Conservation (phyloP, 2,888 invertebrate species). For the Dugesia japonica region DNA sequence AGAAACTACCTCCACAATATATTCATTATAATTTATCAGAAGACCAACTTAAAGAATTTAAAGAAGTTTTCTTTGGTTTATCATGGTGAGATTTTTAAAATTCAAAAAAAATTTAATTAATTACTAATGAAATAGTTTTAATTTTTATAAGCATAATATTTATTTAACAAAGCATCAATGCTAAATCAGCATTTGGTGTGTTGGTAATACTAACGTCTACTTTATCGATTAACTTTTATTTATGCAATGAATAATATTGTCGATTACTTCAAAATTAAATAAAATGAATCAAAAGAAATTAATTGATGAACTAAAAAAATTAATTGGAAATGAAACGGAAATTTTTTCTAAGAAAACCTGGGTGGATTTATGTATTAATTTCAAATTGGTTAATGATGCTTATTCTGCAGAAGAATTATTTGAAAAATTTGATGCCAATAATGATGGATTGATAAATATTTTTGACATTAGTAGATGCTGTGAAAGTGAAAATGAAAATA, state of each 20-base stretch:
- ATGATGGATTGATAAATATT: not conserved
- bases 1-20: not conserved
- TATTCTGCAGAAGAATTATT: not conserved
- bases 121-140: no score
- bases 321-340: not conserved
- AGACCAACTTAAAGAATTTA: not conserved
- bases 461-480: not conserved
- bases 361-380: not conserved
- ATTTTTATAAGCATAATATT: no score
- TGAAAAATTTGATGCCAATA: not conserved
- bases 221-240: not conserved
- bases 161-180: no score
- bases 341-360: not conserved
- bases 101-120: no score
- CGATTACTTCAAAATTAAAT: not conserved
- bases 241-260: not conserved
- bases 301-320: not conserved
- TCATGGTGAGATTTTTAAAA: not conserved
- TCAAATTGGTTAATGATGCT: not conserved
- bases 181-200: no score
- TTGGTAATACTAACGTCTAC: slow-evolving; percentile 2
- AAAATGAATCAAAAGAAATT: not conserved
- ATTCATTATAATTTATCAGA: not conserved
- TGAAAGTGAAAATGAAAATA: not conserved
- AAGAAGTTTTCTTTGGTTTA: not conserved